Evolutionary conservation across 2,113 vertebrate genomes (phyloP).

Genomic region (Macaca nemestrina): DNA sequence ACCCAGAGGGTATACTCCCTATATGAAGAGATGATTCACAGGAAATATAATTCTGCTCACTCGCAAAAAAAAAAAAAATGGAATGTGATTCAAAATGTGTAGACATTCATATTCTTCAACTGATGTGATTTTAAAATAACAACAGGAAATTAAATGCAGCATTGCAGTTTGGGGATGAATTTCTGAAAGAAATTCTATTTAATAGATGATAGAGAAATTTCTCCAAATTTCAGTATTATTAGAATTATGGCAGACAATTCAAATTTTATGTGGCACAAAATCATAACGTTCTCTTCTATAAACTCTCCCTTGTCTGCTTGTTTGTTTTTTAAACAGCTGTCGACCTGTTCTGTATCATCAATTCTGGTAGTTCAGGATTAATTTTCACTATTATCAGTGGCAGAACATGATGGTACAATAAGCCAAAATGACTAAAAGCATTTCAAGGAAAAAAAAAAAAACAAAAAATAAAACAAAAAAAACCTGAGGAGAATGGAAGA

Average conservation of each 20-base stretch:
- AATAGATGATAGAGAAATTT: background rate
- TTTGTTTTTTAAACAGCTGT: slow-evolving; percentile 67
- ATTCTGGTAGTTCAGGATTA: slow-evolving; percentile 53
- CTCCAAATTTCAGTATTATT: slow-evolving; percentile 33
- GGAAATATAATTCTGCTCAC: background rate
- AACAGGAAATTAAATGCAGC: background rate
- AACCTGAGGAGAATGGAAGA: background rate
- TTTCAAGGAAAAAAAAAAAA: background rate
- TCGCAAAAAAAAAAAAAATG: slow-evolving; percentile 26
- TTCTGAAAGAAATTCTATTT: background rate
- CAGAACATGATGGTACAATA: slow-evolving; percentile 41
- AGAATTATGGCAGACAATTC: background rate
- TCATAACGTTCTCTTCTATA: slow-evolving; percentile 15
- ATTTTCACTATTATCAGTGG: slow-evolving; percentile 43
- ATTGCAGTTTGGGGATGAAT: background rate
- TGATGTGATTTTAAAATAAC: background rate
- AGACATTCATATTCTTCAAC: background rate
- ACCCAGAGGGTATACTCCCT: accelerated
- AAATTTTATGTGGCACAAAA: slow-evolving; percentile 34
- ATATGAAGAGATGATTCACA: background rate
- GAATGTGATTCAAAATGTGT: background rate
- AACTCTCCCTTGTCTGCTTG: slow-evolving; percentile 24
- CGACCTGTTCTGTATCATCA: slow-evolving; percentile 31
- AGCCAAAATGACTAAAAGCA: slow-evolving; percentile 52
- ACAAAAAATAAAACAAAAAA: background rate